Percentiles rank a stretch among this genome's conserved stretches.
These are phyloP conservation scores for Nothoprocta pentlandii DNA, from an alignment of 2,113 vertebrate species.

Conservation along the genomic window DNA sequence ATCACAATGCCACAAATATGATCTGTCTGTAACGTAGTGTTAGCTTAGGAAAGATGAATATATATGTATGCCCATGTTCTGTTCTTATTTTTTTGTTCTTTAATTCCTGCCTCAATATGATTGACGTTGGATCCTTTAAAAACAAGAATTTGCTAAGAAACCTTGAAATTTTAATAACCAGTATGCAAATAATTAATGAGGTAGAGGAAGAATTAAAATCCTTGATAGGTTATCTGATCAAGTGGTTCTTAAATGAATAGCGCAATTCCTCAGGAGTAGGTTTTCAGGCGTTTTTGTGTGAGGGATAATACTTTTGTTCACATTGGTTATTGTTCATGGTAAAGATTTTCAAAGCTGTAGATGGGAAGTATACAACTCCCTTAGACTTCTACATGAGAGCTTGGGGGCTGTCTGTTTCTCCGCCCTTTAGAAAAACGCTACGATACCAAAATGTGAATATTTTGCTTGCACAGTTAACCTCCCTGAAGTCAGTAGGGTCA, in stretches of 20 bases:
- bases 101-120: background rate
- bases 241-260: slow-evolving; percentile 7
- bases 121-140: background rate
- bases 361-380: background rate
- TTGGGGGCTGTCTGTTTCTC: background rate
- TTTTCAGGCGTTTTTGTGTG: slow-evolving; percentile 19
- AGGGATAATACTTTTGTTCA: background rate
- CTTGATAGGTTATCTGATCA: slow-evolving; percentile 17
- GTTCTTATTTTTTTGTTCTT: background rate
- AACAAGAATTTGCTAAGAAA: slow-evolving; percentile 1
- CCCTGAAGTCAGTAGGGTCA: slow-evolving; percentile 39
- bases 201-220: background rate
- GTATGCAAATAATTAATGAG: background rate
- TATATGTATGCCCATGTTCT: accelerated
- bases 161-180: background rate
- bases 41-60: background rate
- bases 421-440: background rate
- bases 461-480: slow-evolving; percentile 39
- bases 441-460: background rate
- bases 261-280: background rate
- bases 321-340: background rate
- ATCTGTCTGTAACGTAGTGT: background rate
- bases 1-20: background rate
- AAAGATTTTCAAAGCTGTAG: slow-evolving; percentile 8
- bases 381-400: background rate